Percentiles rank a stretch among this genome's conserved stretches.
Evolutionary conservation across 1,140 invertebrate species (phyloP).

Genomic region (Cepaea nemoralis): DNA sequence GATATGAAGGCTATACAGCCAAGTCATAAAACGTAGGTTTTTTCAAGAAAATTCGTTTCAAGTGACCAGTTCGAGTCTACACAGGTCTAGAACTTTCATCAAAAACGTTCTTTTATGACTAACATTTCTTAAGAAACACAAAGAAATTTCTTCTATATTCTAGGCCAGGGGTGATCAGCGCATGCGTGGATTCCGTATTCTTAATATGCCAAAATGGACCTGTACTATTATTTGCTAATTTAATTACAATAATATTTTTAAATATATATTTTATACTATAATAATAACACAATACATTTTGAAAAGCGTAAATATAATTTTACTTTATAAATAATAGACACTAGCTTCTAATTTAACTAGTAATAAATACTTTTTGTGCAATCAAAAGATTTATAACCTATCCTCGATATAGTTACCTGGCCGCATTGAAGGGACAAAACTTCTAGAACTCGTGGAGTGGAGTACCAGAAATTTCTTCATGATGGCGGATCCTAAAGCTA

Average conservation of each 20-base stretch:
- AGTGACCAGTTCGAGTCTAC: too few species aligned
- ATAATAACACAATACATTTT: too few species aligned
- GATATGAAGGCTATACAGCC: too few species aligned
- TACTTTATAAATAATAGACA: too few species aligned
- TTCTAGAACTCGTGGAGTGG: constrained; percentile 26
- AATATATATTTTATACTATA: neutral
- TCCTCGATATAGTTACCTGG: neutral
- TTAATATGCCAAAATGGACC: neutral
- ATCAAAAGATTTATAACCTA: neutral
- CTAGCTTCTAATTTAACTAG: too few species aligned
- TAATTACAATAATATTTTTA: neutral
- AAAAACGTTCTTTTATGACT: too few species aligned
- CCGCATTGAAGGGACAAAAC: neutral
- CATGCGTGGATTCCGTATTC: neutral
- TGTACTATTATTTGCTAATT: too few species aligned
- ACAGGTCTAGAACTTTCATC: too few species aligned
- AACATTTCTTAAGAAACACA: neutral
- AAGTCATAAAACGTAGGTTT: too few species aligned
- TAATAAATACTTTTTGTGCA: too few species aligned
- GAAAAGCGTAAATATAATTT: too few species aligned
- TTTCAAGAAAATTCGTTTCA: too few species aligned
- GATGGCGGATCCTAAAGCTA: constrained; percentile 17
- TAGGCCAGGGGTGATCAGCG: neutral
- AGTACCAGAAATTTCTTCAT: constrained; percentile 33
- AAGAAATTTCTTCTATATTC: neutral